A percentile compares a stretch with the other conserved stretches of the same genome.
Conservation (phyloP, 2,888 invertebrate species). For the Plagodis dolabraria region DNA sequence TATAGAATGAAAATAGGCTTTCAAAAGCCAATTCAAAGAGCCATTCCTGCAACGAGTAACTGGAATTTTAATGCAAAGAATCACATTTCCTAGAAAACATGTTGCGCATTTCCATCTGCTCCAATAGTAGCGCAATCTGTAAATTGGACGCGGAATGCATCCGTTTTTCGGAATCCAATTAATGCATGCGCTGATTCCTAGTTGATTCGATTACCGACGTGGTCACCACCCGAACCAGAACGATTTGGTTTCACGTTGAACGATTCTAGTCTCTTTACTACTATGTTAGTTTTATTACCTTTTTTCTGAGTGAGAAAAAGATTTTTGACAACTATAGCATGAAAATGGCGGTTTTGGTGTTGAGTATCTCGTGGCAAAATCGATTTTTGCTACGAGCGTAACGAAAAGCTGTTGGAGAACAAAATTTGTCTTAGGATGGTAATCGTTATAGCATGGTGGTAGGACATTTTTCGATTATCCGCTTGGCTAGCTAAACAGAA, state of each 20-base stretch:
- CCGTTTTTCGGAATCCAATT: slow-evolving; percentile 51
- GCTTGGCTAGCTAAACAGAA: no score
- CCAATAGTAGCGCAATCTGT: slow-evolving; percentile 1
- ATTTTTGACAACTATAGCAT: neutral
- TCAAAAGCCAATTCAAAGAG: no score
- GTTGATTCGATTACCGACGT: slow-evolving; percentile 32
- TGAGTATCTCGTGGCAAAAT: no score
- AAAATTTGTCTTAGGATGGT: no score
- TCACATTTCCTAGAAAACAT: neutral
- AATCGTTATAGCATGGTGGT: no score
- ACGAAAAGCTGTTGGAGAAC: no score
- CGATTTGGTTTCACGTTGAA: slow-evolving; percentile 11
- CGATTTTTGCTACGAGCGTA: no score
- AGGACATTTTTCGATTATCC: no score
- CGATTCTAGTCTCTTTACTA: slow-evolving; percentile 10
- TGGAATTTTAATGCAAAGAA: no score
- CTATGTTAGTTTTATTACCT: neutral
- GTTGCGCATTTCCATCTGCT: neutral
- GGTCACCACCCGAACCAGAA: slow-evolving; percentile 32
- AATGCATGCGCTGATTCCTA: slow-evolving; percentile 40
- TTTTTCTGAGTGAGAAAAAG: neutral
- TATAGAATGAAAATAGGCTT: no score
- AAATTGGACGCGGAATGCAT: slow-evolving; percentile 21
- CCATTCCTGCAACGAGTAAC: no score
- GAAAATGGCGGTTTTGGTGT: no score